These are phyloP conservation scores for Geophilus truncorum DNA, from an alignment of 2,888 invertebrate genomes.

Conservation along the genomic window DNA sequence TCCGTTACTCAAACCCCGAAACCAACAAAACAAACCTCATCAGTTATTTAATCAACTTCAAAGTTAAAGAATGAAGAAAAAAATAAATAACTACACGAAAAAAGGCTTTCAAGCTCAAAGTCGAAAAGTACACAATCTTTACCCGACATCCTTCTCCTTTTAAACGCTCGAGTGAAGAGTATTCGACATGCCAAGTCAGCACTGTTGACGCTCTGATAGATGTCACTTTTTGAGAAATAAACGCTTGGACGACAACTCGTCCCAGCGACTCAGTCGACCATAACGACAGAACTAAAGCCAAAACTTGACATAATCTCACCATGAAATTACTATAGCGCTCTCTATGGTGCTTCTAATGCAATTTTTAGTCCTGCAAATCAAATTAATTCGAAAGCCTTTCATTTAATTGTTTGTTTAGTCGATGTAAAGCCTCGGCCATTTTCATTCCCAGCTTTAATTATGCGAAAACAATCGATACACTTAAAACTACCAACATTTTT, in stretches of 20 bases:
- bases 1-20: background rate
- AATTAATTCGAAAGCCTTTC: too few relatives aligned
- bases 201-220: constrained; percentile 10
- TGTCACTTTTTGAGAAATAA: constrained; percentile 4
- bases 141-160: background rate
- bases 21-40: background rate
- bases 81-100: too few relatives aligned
- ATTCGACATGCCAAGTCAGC: background rate
- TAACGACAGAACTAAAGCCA: background rate
- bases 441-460: too few relatives aligned
- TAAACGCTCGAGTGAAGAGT: background rate
- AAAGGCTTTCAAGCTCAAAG: background rate
- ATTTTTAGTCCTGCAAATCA: background rate
- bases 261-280: background rate
- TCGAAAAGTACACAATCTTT: constrained; percentile 4
- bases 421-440: too few relatives aligned
- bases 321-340: background rate
- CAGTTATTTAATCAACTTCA: background rate
- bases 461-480: too few relatives aligned
- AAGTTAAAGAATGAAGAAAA: background rate
- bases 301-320: background rate
- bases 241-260: constrained; percentile 5
- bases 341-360: background rate
- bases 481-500: too few relatives aligned
- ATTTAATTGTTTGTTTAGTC: too few relatives aligned